Base-by-base conservation (phyloP, 2,113 vertebrate species). In the Tyto alba region DNA sequence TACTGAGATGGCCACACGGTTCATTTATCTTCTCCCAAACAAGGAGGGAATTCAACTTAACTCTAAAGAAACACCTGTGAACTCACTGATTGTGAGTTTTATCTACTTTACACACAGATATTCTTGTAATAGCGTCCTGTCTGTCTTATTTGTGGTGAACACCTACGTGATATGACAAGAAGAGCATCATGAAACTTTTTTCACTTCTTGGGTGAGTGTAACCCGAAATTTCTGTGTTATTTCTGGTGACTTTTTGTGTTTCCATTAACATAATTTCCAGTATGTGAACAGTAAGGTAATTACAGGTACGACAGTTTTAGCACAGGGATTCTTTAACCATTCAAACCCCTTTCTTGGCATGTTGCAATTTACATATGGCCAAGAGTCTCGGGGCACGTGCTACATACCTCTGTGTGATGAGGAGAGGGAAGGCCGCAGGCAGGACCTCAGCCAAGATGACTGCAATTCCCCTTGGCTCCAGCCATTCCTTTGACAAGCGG, bases 391-490 rank as follows among this genome's bases (percentile, higher is more conserved):
- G 18, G 38, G 29, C 34, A 34, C 0, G 0, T 16, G 16, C 32
- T 27, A 10, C 0, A 2, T 60, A 38, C 29, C 21, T 57, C 50
- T 86, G 55, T 32, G 48, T 1, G 17, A 45, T 7, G 22, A 82
- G 29, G 63, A 52, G 27, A 43, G 13, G 6, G 83, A 68, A 43
- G 26, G 69, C 62, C 74, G 47, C 55, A 67, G 40, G 68, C 29
- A 73, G 81, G 41, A 64, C 40, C 48, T 43, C 48, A 43, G 48
- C 25, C 36, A 43, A 32, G 59, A 60, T 12, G 16, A 47, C 52
- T 32, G 34, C 1, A 3, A 45, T n/a, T 86, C 53, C 53, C 25
- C 45, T 74, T 3, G 3, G 16, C 40, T 86, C 29, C 0, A 0
- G 40, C 21, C 40, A 27, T 22, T 81, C 75, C 68, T 55, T 60